A percentile compares a stretch with the other conserved stretches of the same genome.
Evolutionary conservation across 1,140 invertebrate genomes (phyloP).

Genomic region (Oppia nitens): DNA sequence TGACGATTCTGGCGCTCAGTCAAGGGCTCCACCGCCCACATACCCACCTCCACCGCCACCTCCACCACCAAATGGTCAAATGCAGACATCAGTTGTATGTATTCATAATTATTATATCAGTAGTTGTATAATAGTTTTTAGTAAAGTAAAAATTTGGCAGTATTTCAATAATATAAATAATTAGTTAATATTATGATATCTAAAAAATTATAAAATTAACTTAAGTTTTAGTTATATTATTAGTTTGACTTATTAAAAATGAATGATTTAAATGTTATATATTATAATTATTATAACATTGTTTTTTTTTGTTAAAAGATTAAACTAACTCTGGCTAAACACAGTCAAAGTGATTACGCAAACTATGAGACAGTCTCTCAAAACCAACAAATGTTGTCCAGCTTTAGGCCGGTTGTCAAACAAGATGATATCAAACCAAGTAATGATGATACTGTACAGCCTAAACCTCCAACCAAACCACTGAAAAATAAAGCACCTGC

Average conservation of each 20-base stretch:
- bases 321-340: slow-evolving; percentile 6
- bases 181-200: too few species aligned
- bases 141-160: too few species aligned
- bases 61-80: slow-evolving; percentile 30
- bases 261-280: too few species aligned
- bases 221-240: too few species aligned
- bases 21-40: not conserved
- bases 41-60: slow-evolving; percentile 49
- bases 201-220: too few species aligned
- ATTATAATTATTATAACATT: too few species aligned
- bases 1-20: not conserved
- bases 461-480: not conserved
- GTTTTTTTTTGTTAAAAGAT: not conserved
- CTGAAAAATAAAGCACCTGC: slow-evolving; percentile 7
- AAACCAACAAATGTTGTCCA: slow-evolving; percentile 7
- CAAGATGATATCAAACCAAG: not conserved
- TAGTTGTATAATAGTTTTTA: too few species aligned
- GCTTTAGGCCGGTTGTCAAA: slow-evolving; percentile 11
- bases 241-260: too few species aligned
- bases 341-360: not conserved
- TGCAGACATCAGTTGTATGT: slow-evolving; percentile 6
- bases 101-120: too few species aligned
- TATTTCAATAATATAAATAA: too few species aligned
- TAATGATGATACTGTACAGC: not conserved
- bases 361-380: not conserved